Percentiles rank a stretch among this genome's conserved stretches.
These are phyloP conservation scores for Phataginus tricuspis DNA, from an alignment of 2,797 vertebrate genomes.

Conservation along the genomic window DNA sequence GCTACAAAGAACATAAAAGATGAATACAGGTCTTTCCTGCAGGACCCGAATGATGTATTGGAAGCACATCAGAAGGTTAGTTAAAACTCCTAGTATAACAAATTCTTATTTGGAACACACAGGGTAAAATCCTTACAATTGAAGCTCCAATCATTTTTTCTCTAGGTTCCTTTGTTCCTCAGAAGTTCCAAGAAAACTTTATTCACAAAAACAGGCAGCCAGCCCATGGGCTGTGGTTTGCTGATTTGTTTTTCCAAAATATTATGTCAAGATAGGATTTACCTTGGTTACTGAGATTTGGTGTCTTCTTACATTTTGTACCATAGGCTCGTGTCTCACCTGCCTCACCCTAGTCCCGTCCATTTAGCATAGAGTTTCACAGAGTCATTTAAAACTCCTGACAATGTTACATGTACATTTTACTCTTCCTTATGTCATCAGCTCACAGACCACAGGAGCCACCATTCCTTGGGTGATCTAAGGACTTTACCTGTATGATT, in stretches of 20 bases:
- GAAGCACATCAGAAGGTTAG: background rate
- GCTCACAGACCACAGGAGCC: background rate
- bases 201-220: background rate
- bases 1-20: background rate
- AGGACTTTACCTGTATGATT: constrained; percentile 1
- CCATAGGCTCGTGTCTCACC: background rate
- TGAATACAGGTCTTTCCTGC: background rate
- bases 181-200: constrained; percentile 32
- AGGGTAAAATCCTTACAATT: background rate
- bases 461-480: background rate
- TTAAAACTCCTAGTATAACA: background rate
- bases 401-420: constrained; percentile 37
- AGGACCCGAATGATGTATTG: background rate
- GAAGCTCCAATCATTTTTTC: background rate
- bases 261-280: constrained; percentile 10
- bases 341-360: background rate
- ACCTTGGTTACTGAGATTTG: constrained; percentile 13
- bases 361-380: constrained; percentile 3
- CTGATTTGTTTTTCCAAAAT: constrained; percentile 17
- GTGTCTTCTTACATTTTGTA: background rate
- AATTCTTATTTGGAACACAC: background rate
- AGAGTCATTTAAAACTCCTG: constrained; percentile 27
- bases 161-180: constrained; percentile 23
- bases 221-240: background rate
- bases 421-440: background rate